These are phyloP conservation scores for Seira musarum DNA, from an alignment of 2,888 invertebrate genomes.

Conservation along the genomic window DNA sequence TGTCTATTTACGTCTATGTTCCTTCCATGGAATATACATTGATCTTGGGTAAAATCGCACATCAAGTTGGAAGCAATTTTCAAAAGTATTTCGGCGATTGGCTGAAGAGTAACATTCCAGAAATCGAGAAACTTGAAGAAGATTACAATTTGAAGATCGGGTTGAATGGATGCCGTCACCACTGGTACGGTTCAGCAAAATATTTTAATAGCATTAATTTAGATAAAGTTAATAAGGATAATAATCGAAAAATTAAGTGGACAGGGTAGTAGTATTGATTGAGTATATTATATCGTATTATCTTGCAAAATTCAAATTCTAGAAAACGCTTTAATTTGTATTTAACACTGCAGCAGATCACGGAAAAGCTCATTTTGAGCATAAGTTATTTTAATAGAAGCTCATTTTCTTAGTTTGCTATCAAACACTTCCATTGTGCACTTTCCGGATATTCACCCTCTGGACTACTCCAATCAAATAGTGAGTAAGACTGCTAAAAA, in stretches of 20 bases:
- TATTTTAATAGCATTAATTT: too few species aligned
- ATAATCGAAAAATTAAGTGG: not conserved
- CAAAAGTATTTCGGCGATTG: not conserved
- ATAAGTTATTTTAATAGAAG: too few species aligned
- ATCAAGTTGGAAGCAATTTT: not conserved
- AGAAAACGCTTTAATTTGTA: too few species aligned
- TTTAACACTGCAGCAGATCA: too few species aligned
- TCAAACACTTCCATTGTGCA: not conserved
- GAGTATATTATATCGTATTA: too few species aligned
- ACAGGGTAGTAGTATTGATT: too few species aligned
- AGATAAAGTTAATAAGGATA: too few species aligned
- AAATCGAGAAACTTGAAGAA: not conserved
- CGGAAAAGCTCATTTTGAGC: too few species aligned
- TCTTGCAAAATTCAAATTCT: too few species aligned
- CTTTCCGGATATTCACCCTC: conserved; percentile 2
- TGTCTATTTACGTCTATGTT: not conserved
- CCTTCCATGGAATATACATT: not conserved
- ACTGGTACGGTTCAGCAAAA: too few species aligned
- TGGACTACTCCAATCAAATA: too few species aligned
- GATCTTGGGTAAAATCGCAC: not conserved
- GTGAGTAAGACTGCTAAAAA: too few species aligned
- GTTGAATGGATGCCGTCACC: not conserved
- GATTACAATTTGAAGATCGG: not conserved
- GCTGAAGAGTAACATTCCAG: not conserved
- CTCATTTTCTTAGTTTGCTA: not conserved